Evolutionary conservation across 1,140 invertebrate species (phyloP).

Genomic region (Caerostris darwini): DNA sequence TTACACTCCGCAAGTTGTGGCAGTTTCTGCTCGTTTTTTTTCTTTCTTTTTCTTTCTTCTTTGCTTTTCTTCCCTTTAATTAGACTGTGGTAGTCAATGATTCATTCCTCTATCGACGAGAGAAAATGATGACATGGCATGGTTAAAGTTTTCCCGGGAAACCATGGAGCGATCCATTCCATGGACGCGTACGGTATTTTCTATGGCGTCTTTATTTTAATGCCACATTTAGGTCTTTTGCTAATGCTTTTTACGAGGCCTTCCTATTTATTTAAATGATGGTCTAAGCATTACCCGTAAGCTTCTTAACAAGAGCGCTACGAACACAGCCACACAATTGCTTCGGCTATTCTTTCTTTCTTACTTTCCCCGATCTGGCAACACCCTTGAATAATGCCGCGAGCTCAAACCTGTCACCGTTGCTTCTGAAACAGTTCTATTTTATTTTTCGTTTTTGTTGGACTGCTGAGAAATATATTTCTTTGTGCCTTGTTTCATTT

Average conservation of each 20-base stretch:
- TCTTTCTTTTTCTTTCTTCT: neutral
- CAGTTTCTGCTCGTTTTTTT: neutral
- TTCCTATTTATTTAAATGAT: slow-evolving; percentile 76
- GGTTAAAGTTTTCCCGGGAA: neutral
- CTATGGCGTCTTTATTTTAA: slow-evolving; percentile 71
- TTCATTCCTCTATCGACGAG: neutral
- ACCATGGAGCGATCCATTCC: slow-evolving; percentile 56
- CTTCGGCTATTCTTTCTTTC: slow-evolving; percentile 48
- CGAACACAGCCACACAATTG: slow-evolving; percentile 53
- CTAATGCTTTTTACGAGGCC: slow-evolving; percentile 75
- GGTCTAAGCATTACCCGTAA: slow-evolving; percentile 66
- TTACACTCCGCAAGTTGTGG: slow-evolving; percentile 12
- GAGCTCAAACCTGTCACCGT: slow-evolving; percentile 71
- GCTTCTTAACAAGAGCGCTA: slow-evolving; percentile 73
- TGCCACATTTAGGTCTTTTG: slow-evolving; percentile 48
- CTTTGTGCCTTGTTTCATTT: slow-evolving; percentile 68
- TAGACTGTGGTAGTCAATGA: neutral
- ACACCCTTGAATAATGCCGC: slow-evolving; percentile 72
- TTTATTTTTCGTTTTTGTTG: slow-evolving; percentile 42
- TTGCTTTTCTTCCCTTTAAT: neutral
- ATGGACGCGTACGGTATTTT: slow-evolving; percentile 4
- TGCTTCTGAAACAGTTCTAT: slow-evolving; percentile 65
- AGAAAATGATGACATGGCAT: slow-evolving; percentile 8
- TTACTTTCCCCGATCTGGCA: slow-evolving; percentile 62
- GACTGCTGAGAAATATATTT: slow-evolving; percentile 56